Evolutionary conservation across 2,797 vertebrate species (phyloP).

Genomic region (Agapornis canus): DNA sequence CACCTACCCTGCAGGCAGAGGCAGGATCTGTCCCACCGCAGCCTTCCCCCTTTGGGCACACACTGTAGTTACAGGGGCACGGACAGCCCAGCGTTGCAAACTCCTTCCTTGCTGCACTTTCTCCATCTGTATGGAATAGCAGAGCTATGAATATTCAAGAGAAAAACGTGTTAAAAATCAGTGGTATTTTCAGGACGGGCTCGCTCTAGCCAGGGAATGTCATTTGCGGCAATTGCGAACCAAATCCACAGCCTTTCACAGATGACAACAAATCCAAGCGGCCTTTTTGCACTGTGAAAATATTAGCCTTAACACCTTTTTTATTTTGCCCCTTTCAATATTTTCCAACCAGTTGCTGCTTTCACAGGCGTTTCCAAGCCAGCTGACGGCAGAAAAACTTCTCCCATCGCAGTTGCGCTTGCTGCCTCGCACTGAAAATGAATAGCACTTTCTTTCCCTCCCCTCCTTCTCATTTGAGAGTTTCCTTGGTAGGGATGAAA

Average conservation of each 20-base stretch:
- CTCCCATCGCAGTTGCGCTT: rapidly evolving
- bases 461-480: neutral
- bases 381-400: neutral
- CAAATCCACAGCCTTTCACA: slow-evolving; percentile 47
- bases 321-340: neutral
- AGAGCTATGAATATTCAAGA: slow-evolving; percentile 57
- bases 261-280: slow-evolving; percentile 62
- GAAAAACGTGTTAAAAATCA: slow-evolving; percentile 3
- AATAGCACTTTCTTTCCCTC: neutral
- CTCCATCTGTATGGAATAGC: neutral
- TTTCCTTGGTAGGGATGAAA: slow-evolving; percentile 32
- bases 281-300: slow-evolving; percentile 54
- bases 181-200: slow-evolving; percentile 51
- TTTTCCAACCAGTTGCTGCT: slow-evolving; percentile 58
- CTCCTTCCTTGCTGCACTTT: neutral
- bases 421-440: neutral
- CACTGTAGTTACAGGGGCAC: rapidly evolving
- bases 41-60: neutral
- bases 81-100: neutral
- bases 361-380: slow-evolving; percentile 7
- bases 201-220: slow-evolving; percentile 9
- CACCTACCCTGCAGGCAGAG: neutral
- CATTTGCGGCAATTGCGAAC: slow-evolving; percentile 25
- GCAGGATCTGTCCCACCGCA: neutral
- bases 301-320: slow-evolving; percentile 54